These are phyloP conservation scores for Calyptomena viridis DNA, from an alignment of 2,113 vertebrate genomes.

Conservation along the genomic window DNA sequence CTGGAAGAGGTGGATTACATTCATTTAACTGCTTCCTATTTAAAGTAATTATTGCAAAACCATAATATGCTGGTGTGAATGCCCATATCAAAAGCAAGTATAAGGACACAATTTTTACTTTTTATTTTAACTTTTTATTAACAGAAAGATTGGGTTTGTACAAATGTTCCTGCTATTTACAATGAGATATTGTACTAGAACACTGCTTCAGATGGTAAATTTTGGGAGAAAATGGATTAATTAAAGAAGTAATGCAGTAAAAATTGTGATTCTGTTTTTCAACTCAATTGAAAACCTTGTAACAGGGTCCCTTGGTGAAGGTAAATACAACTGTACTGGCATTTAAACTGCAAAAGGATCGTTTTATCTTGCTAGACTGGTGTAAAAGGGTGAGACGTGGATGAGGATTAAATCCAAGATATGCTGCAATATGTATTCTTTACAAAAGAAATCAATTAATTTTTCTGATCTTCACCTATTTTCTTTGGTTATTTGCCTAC, in stretches of 20 bases:
- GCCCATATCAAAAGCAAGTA: background rate
- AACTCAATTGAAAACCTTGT: background rate
- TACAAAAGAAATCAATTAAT: background rate
- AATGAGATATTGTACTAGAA: background rate
- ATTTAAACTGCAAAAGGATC: background rate
- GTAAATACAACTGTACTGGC: background rate
- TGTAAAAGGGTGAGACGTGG: background rate
- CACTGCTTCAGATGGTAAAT: background rate
- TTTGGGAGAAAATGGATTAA: accelerated
- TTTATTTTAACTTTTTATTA: background rate
- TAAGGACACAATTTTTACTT: background rate
- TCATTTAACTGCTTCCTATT: background rate
- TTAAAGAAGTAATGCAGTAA: background rate
- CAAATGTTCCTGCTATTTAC: background rate
- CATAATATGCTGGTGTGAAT: background rate
- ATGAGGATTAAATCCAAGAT: background rate
- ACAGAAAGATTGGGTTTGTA: background rate
- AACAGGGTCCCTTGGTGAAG: background rate
- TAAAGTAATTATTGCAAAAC: background rate
- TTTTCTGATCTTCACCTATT: background rate
- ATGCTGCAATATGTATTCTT: background rate
- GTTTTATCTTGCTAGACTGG: background rate
- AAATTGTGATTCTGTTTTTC: background rate
- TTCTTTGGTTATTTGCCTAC: background rate
- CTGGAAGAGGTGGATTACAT: background rate